A percentile compares a stretch with the other conserved stretches of the same genome.
Evolutionary conservation across 1,140 invertebrate species (phyloP).

Genomic region (Megalopta genalis): DNA sequence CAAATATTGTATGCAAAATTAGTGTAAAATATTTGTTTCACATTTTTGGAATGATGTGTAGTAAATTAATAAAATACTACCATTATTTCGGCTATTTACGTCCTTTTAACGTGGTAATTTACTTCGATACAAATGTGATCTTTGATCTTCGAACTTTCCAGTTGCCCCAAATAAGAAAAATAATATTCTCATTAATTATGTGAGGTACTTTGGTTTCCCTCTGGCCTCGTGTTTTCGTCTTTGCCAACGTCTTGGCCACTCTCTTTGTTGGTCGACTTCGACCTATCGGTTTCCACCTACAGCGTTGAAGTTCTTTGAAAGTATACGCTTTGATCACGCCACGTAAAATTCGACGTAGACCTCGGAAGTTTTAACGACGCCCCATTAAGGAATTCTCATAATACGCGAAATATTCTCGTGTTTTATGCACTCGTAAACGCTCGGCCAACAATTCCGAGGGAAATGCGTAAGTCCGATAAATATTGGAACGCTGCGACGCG

Average conservation of each 20-base stretch:
- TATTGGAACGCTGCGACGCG: not conserved
- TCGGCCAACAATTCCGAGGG: too few relatives aligned
- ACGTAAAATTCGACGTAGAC: not conserved
- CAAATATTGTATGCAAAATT: too few relatives aligned
- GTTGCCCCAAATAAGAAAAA: too few relatives aligned
- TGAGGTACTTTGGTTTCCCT: not conserved
- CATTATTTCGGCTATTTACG: too few relatives aligned
- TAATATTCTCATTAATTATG: not conserved
- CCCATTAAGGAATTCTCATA: conserved; percentile 8
- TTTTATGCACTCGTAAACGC: conserved; percentile 14
- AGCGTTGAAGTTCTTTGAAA: not conserved
- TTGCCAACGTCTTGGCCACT: too few relatives aligned
- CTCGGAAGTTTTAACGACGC: conserved; percentile 17
- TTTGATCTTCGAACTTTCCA: too few relatives aligned
- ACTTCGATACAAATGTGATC: too few relatives aligned
- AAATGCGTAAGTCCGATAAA: not conserved
- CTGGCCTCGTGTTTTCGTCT: not conserved
- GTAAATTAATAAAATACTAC: too few relatives aligned
- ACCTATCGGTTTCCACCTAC: not conserved
- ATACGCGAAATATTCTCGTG: not conserved
- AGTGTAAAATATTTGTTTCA: too few relatives aligned
- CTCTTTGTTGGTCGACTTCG: not conserved
- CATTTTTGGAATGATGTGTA: too few relatives aligned
- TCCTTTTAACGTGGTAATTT: too few relatives aligned
- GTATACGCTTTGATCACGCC: not conserved